These are phyloP conservation scores for Pipa parva DNA, from an alignment of 2,113 vertebrate genomes.

Conservation along the genomic window DNA sequence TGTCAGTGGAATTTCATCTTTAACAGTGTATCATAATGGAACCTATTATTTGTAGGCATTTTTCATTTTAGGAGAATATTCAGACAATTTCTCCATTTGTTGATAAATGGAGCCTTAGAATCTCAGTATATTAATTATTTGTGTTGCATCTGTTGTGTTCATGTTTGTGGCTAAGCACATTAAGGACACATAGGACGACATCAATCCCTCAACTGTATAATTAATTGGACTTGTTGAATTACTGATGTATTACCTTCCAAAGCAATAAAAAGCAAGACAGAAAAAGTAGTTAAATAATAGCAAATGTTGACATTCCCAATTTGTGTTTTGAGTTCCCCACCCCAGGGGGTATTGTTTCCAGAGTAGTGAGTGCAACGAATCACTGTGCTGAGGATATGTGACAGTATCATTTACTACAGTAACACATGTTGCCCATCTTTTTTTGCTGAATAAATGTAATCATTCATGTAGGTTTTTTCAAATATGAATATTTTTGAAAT, in stretches of 20 bases:
- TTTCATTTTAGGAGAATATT: too few relatives aligned
- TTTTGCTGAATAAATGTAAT: too few relatives aligned
- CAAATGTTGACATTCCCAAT: constrained; percentile 13
- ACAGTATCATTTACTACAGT: background rate
- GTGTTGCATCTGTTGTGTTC: constrained; percentile 1
- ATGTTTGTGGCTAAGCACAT: background rate
- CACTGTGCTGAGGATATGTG: background rate
- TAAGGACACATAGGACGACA: constrained; percentile 5
- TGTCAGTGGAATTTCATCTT: too few relatives aligned
- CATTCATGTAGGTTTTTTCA: too few relatives aligned
- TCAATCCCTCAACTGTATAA: constrained; percentile 12
- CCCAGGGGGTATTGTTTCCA: constrained; percentile 1
- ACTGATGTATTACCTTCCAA: constrained; percentile 8
- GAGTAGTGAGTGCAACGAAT: background rate
- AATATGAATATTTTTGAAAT: too few relatives aligned
- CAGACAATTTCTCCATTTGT: too few relatives aligned
- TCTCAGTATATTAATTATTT: background rate
- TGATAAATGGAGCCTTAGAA: background rate
- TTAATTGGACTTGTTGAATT: constrained; percentile 14
- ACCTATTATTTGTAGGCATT: too few relatives aligned
- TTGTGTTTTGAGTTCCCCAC: background rate
- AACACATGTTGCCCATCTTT: background rate
- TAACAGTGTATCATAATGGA: too few relatives aligned
- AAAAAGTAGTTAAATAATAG: constrained; percentile 1
- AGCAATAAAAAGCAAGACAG: background rate